Conservation (phyloP, 2,797 vertebrate species). For the Crenuchus spilurus region DNA sequence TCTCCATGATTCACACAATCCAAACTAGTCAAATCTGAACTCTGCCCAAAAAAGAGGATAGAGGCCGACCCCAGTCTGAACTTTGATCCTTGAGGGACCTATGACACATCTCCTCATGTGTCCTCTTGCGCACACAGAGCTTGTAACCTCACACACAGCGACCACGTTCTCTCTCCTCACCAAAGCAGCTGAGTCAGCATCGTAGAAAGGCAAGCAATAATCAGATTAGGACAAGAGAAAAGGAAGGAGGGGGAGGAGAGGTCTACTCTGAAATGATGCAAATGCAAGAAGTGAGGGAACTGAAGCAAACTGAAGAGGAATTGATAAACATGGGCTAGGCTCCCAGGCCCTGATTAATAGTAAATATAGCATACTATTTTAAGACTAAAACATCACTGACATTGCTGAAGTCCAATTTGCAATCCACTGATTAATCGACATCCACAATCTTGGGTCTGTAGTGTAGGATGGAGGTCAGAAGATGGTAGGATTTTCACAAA, state of each 20-base stretch:
- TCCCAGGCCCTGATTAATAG: no score
- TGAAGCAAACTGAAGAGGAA: not conserved
- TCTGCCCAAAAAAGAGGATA: conserved; percentile 10
- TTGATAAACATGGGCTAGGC: no score
- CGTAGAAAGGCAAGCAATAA: conserved; percentile 32
- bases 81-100: conserved; percentile 40
- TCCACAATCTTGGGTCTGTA: no score
- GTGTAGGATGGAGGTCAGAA: no score
- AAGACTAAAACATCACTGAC: no score
- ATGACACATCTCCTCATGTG: conserved; percentile 25
- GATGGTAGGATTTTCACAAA: no score
- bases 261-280: conserved; percentile 7
- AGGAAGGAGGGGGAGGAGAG: conserved; percentile 4
- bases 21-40: conserved; percentile 1
- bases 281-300: not conserved
- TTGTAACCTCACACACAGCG: conserved; percentile 28
- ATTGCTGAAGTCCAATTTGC: no score
- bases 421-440: no score
- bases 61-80: conserved; percentile 43
- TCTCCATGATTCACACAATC: not conserved
- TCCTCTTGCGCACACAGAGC: conserved; percentile 36
- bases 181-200: conserved; percentile 44
- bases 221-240: conserved; percentile 41
- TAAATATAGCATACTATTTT: no score
- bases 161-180: conserved; percentile 23